phyloP scores from a whole-genome alignment of 2,888 invertebrate genomes.

The Chrysina gloriosa region DNA sequence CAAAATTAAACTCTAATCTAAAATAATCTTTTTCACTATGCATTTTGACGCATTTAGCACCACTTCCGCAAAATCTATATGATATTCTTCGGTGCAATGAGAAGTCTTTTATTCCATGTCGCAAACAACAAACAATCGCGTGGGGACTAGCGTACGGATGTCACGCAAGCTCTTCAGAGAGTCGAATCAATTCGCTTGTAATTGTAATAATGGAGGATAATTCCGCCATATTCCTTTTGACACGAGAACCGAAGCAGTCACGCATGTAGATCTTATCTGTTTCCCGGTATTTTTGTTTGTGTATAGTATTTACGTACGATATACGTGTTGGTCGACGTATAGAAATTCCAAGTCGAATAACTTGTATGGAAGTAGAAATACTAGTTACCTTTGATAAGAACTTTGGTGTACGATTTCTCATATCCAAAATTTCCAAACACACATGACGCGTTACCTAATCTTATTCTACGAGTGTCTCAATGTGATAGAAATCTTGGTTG shows the following conservation, averaged over 20 bases:
- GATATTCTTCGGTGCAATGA: too few relatives aligned
- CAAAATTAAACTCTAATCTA: too few relatives aligned
- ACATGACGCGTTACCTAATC: not conserved
- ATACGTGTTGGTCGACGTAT: constrained; percentile 24
- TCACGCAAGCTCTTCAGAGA: constrained; percentile 35
- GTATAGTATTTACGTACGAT: constrained; percentile 39
- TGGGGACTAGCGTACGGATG: constrained; percentile 26
- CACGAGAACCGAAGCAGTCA: constrained; percentile 62
- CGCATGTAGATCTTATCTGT: constrained; percentile 60
- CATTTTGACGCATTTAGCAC: too few relatives aligned
- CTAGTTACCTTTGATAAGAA: constrained; percentile 46
- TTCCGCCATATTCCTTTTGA: constrained; percentile 60
- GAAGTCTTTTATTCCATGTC: not conserved
- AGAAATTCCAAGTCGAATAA: constrained; percentile 46
- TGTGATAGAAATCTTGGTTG: too few relatives aligned
- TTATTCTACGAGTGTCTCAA: too few relatives aligned
- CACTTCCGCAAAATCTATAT: too few relatives aligned
- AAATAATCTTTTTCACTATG: too few relatives aligned
- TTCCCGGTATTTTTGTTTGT: constrained; percentile 43
- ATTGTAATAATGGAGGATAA: constrained; percentile 52
- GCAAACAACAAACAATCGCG: constrained; percentile 15
- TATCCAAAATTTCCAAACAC: constrained; percentile 1
- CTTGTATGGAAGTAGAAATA: constrained; percentile 43
- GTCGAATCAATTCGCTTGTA: constrained; percentile 52
- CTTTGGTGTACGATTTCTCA: not conserved